phyloP scores from a whole-genome alignment of 2,888 invertebrate genomes.

The Drosophila falleni region DNA sequence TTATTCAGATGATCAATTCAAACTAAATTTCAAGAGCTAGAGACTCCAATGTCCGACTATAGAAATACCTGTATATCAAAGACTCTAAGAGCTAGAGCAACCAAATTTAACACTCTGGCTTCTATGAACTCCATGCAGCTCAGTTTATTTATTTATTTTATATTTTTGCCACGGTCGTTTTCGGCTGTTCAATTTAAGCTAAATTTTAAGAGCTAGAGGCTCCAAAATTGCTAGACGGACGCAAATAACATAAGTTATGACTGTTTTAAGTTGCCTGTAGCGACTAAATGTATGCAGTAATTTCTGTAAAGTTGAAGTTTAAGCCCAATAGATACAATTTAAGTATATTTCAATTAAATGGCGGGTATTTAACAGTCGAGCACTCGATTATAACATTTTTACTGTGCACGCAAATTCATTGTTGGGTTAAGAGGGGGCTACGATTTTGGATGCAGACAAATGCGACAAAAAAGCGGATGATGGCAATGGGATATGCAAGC shows the following conservation, averaged over 20 bases:
- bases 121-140: background rate
- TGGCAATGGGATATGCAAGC: constrained; percentile 18
- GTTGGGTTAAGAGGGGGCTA: too few relatives aligned
- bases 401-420: too few relatives aligned
- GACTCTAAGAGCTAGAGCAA: background rate
- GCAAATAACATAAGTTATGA: background rate
- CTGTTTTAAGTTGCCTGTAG: background rate
- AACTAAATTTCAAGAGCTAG: too few relatives aligned
- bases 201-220: too few relatives aligned
- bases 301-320: background rate
- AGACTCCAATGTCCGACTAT: too few relatives aligned
- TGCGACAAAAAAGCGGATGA: constrained; percentile 35
- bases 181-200: too few relatives aligned
- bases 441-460: constrained; percentile 37
- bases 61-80: too few relatives aligned
- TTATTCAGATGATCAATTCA: too few relatives aligned
- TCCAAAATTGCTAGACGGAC: too few relatives aligned
- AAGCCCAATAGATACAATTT: too few relatives aligned
- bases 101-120: background rate
- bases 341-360: background rate
- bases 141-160: too few relatives aligned
- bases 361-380: background rate
- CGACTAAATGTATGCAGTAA: background rate
- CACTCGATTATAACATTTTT: background rate
- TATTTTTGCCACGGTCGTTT: too few relatives aligned